Conservation (phyloP, 2,797 vertebrate species). For the Falco cherrug region DNA sequence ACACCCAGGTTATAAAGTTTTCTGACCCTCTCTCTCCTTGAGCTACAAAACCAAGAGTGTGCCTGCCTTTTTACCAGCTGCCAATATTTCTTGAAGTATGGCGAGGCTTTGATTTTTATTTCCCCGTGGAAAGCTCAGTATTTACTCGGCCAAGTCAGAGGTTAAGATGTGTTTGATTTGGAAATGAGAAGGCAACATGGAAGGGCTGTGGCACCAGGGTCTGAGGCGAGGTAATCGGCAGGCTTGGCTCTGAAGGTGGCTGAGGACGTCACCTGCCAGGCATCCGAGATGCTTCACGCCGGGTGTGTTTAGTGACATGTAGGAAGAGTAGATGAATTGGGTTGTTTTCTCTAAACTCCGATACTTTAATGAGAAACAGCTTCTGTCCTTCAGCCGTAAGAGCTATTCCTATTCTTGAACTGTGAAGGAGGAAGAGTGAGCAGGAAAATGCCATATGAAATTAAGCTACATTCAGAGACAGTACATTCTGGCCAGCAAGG, state of each 20-base stretch:
- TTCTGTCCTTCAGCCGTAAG: constrained; percentile 44
- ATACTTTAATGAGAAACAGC: constrained; percentile 51
- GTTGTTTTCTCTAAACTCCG: not conserved
- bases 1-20: not conserved
- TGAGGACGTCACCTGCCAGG: constrained; percentile 17
- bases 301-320: not conserved
- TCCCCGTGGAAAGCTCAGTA: not conserved
- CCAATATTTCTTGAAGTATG: not conserved
- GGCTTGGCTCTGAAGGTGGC: not conserved
- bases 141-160: not conserved
- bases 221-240: not conserved
- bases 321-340: not conserved
- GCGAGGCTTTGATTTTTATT: not conserved
- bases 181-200: not conserved
- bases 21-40: not conserved
- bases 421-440: constrained; percentile 47
- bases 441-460: constrained; percentile 21
- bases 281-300: not conserved
- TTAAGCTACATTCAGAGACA: constrained; percentile 37
- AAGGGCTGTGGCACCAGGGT: not conserved
- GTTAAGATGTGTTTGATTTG: constrained; percentile 15
- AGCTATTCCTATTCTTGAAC: constrained; percentile 61
- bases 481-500: constrained; percentile 3
- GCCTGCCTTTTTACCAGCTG: not conserved
- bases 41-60: not conserved